Evolutionary conservation across 2,888 invertebrate genomes (phyloP).

Genomic region (Amphiduros pacificus): DNA sequence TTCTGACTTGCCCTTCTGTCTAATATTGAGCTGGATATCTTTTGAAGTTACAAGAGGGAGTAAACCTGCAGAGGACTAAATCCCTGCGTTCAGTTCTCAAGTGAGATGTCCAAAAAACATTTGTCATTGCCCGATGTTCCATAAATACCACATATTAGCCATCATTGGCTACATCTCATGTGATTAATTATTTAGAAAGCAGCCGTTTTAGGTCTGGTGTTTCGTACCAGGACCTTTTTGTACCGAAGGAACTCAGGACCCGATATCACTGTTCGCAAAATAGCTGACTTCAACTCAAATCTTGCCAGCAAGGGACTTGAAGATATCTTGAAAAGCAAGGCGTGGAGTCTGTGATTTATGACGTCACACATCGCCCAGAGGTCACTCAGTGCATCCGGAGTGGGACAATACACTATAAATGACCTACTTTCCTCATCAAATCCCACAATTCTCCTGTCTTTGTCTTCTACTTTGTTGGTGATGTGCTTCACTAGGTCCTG

Average conservation of each 20-base stretch:
- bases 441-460: slow-evolving; percentile 29
- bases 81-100: no score
- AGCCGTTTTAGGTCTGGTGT: no score
- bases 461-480: slow-evolving; percentile 25
- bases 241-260: slow-evolving; percentile 24
- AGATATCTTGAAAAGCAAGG: slow-evolving; percentile 11
- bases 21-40: no score
- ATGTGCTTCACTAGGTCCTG: slow-evolving; percentile 22
- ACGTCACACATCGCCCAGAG: slow-evolving; percentile 33
- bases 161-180: no score
- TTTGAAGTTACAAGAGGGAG: no score
- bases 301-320: slow-evolving; percentile 16
- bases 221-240: slow-evolving; percentile 13
- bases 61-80: no score
- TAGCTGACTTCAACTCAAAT: slow-evolving; percentile 17
- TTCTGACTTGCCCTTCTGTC: no score
- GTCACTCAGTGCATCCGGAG: slow-evolving; percentile 27
- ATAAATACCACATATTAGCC: no score
- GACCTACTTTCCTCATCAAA: slow-evolving; percentile 25
- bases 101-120: no score
- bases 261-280: slow-evolving; percentile 14
- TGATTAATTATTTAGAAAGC: no score
- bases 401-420: slow-evolving; percentile 32
- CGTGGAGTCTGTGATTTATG: slow-evolving; percentile 24
- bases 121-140: no score